Evolutionary conservation across 1,140 invertebrate species (phyloP).

Genomic region (Drosophila nigromelanica): DNA sequence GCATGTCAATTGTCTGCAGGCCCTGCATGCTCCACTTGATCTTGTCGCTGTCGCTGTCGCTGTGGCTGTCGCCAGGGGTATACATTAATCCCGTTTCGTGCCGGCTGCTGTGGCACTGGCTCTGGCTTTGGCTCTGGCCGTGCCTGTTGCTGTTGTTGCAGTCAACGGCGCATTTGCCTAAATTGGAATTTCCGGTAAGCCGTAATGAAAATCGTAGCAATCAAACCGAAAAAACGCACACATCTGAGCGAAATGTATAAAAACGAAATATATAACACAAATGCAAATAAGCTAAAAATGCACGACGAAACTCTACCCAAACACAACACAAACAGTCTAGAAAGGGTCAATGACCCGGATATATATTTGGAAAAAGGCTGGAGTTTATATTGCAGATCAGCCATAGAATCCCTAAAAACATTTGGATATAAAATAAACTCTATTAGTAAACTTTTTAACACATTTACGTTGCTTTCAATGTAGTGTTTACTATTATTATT

Average conservation of each 20-base stretch:
- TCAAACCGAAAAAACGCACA: constrained; percentile 69
- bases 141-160: constrained; percentile 37
- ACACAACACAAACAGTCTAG: not conserved
- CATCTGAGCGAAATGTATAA: constrained; percentile 27
- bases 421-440: too few species aligned
- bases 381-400: not conserved
- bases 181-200: constrained; percentile 84
- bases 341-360: not conserved
- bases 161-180: constrained; percentile 83
- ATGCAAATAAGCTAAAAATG: constrained; percentile 10
- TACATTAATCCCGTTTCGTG: constrained; percentile 72
- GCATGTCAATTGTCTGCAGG: constrained; percentile 48
- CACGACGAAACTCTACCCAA: constrained; percentile 11
- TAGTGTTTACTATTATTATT: too few species aligned
- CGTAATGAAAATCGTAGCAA: constrained; percentile 83
- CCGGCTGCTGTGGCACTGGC: constrained; percentile 33
- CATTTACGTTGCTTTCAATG: too few species aligned
- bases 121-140: constrained; percentile 9
- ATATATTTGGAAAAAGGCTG: not conserved
- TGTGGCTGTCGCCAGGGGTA: constrained; percentile 33
- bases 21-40: constrained; percentile 72
- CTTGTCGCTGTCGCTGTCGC: constrained; percentile 50
- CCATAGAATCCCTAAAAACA: not conserved
- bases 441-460: too few species aligned
- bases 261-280: constrained; percentile 7